A percentile compares a stretch with the other conserved stretches of the same genome.
These are phyloP conservation scores for Scomber scombrus DNA, from an alignment of 2,113 vertebrate species.

Conservation along the genomic window DNA sequence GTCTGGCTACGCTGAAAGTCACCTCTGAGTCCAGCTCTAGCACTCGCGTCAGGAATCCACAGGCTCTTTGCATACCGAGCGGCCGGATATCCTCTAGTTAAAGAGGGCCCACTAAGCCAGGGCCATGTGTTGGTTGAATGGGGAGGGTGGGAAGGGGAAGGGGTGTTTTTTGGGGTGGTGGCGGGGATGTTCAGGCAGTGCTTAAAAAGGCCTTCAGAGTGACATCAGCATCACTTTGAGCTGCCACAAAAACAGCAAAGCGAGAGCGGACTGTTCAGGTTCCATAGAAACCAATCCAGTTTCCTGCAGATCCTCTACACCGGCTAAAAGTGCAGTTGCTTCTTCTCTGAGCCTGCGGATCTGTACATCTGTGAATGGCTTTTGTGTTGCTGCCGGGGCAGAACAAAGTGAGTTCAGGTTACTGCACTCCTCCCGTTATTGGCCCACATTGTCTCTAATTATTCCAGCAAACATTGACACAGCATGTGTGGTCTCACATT, in stretches of 20 bases:
- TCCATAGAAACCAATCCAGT: constrained; percentile 53
- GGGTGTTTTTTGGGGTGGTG: constrained; percentile 28
- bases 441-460: constrained; percentile 81
- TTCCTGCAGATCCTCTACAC: constrained; percentile 37
- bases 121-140: constrained; percentile 73
- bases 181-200: constrained; percentile 55
- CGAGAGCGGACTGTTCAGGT: constrained; percentile 9
- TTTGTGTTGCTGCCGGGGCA: constrained; percentile 77
- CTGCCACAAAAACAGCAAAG: constrained; percentile 9
- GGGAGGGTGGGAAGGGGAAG: constrained; percentile 46
- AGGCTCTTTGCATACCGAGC: constrained; percentile 76
- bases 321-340: constrained; percentile 64
- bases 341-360: constrained; percentile 47
- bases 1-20: constrained; percentile 76
- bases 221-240: constrained; percentile 71
- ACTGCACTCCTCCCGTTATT: constrained; percentile 78
- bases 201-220: constrained; percentile 63
- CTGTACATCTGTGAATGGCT: constrained; percentile 73
- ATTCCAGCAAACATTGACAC: constrained; percentile 82
- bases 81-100: constrained; percentile 83
- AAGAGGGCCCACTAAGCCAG: constrained; percentile 78
- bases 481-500: constrained; percentile 84
- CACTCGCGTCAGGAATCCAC: constrained; percentile 77
- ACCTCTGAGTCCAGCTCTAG: constrained; percentile 74
- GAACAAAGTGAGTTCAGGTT: constrained; percentile 82